These are phyloP conservation scores for Cheilosia vernalis DNA, from an alignment of 2,888 invertebrate genomes.

Conservation along the genomic window DNA sequence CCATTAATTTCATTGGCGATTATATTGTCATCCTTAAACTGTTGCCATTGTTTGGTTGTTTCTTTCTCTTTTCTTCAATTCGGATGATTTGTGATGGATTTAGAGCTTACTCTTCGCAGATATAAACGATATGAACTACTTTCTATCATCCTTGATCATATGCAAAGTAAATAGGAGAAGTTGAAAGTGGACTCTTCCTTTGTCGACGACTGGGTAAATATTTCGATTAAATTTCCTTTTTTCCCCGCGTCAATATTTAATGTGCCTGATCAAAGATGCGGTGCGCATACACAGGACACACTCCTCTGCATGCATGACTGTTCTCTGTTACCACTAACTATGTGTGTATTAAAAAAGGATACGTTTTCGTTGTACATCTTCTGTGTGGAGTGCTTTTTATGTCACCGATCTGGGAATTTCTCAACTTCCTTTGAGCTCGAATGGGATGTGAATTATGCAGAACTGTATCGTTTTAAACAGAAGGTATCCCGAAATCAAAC, in stretches of 20 bases:
- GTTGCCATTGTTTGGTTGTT: conserved; percentile 2
- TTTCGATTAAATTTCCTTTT: conserved; percentile 11
- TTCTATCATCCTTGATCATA: neutral
- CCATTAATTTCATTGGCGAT: conserved; percentile 63
- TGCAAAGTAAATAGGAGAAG: conserved; percentile 15
- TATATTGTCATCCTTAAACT: conserved; percentile 58
- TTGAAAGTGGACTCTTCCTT: conserved; percentile 17
- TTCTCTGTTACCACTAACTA: neutral
- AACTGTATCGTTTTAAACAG: conserved; percentile 17
- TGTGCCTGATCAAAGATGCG: conserved; percentile 31
- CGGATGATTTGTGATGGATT: conserved; percentile 29
- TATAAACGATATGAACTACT: neutral
- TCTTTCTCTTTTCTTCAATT: neutral
- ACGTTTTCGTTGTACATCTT: conserved; percentile 25
- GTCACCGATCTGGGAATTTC: conserved; percentile 4
- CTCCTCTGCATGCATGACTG: conserved; percentile 3
- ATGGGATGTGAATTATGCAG: conserved; percentile 35
- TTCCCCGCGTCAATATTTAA: conserved; percentile 52
- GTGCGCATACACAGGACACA: conserved; percentile 22
- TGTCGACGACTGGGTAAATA: conserved; percentile 23
- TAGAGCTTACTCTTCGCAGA: conserved; percentile 1
- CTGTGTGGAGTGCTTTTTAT: neutral
- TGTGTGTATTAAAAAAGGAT: neutral
- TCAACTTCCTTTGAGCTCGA: conserved; percentile 9
- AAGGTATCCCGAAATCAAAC: conserved; percentile 20